Evolutionary conservation across 2,113 vertebrate genomes (phyloP).

Genomic region (Dasyurus viverrinus): DNA sequence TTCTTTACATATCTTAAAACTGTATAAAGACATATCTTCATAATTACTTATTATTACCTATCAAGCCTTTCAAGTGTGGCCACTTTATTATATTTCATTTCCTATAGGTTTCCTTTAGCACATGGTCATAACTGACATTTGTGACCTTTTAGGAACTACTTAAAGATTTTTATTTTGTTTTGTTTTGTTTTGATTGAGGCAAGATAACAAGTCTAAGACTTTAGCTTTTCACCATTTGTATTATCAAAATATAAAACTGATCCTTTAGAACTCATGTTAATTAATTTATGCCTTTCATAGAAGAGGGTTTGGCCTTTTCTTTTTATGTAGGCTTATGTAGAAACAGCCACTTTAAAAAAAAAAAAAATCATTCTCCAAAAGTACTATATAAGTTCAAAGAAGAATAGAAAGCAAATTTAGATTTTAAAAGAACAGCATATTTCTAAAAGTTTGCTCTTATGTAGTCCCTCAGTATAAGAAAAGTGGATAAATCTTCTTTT

Average conservation of each 20-base stretch:
- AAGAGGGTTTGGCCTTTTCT: not conserved
- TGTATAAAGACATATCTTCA: constrained; percentile 62
- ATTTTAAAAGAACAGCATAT: constrained; percentile 14
- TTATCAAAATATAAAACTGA: constrained; percentile 51
- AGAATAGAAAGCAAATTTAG: not conserved
- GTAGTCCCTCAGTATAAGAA: not conserved
- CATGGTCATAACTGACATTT: constrained; percentile 25
- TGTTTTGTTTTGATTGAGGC: constrained; percentile 33
- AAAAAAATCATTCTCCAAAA: not conserved
- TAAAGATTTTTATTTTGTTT: not conserved
- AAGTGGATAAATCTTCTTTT: not conserved
- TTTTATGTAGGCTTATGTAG: not conserved
- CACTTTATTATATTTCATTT: not conserved
- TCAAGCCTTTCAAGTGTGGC: not conserved
- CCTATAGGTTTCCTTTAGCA: constrained; percentile 8
- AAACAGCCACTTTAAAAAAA: constrained; percentile 28
- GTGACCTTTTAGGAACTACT: constrained; percentile 18
- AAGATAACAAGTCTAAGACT: constrained; percentile 52
- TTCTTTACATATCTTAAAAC: constrained; percentile 56
- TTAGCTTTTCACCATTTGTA: constrained; percentile 57
- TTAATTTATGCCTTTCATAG: constrained; percentile 25
- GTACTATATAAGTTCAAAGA: not conserved
- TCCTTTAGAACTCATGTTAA: constrained; percentile 1
- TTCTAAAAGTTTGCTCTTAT: constrained; percentile 34
- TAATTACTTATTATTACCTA: constrained; percentile 66